Conservation (phyloP, 2,888 invertebrate species). For the Philhelius pedissequus region DNA sequence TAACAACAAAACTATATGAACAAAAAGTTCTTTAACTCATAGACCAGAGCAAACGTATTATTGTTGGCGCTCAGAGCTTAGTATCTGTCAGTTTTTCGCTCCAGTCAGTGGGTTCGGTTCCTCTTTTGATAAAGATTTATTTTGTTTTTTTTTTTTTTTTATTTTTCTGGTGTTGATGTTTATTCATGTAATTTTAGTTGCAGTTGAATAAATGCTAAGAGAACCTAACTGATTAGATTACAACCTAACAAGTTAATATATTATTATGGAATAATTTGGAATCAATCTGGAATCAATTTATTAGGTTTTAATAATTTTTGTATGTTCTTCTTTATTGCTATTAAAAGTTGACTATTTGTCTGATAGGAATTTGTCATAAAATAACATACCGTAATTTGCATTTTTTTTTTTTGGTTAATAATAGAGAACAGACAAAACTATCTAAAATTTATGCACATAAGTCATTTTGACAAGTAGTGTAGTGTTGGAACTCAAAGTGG, state of each 20-base stretch:
- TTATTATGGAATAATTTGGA: neutral
- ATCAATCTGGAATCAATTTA: slow-evolving; percentile 7
- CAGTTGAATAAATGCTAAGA: neutral
- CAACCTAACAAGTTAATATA: neutral
- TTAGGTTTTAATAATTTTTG: neutral
- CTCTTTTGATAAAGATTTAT: neutral
- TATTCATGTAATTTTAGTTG: neutral
- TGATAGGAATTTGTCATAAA: neutral
- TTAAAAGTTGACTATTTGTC: neutral
- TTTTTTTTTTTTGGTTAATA: neutral
- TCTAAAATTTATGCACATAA: neutral
- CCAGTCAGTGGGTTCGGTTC: slow-evolving; percentile 1
- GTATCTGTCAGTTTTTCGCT: slow-evolving; percentile 16
- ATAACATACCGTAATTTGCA: neutral
- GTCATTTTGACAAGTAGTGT: neutral
- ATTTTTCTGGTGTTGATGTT: slow-evolving; percentile 6
- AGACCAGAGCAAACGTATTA: neutral
- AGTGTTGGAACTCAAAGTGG: neutral
- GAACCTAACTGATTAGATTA: neutral
- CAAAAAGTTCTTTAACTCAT: neutral
- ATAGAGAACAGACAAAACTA: neutral
- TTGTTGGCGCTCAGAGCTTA: neutral
- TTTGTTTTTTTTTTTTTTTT: neutral
- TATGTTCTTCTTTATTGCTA: too few relatives aligned
- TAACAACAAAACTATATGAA: neutral